A percentile compares a stretch with the other conserved stretches of the same genome.
These are phyloP conservation scores for Arnoldichthys spilopterus DNA, from an alignment of 2,797 vertebrate genomes.

Conservation along the genomic window DNA sequence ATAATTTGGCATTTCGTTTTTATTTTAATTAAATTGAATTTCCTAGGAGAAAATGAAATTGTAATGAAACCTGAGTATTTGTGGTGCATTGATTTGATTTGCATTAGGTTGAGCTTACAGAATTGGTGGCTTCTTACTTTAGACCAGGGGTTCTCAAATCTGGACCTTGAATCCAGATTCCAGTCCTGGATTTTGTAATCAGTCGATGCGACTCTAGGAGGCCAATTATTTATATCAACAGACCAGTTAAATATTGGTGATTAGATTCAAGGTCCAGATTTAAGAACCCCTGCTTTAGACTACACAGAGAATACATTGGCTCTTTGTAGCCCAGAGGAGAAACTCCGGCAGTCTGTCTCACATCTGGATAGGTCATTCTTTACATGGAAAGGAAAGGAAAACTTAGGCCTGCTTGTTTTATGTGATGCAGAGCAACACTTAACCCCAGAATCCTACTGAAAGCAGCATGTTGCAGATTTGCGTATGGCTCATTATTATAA, in stretches of 20 bases:
- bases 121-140: conserved; percentile 19
- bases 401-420: conserved; percentile 43
- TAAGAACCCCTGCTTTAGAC: too few species aligned
- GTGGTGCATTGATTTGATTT: too few species aligned
- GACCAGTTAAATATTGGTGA: too few species aligned
- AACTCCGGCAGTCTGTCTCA: conserved; percentile 45
- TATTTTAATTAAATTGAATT: too few species aligned
- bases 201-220: too few species aligned
- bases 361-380: conserved; percentile 57
- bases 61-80: too few species aligned
- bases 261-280: too few species aligned
- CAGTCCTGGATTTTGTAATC: too few species aligned
- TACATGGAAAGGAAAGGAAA: conserved; percentile 39
- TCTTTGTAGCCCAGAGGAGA: conserved; percentile 28
- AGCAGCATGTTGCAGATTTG: not conserved
- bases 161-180: too few species aligned
- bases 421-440: conserved; percentile 18
- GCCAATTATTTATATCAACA: too few species aligned
- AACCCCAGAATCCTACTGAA: not conserved
- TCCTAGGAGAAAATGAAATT: too few species aligned
- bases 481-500: not conserved
- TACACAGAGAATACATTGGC: conserved; percentile 19
- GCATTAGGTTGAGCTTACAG: conserved; percentile 1
- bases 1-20: too few species aligned
- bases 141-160: not conserved